A percentile compares a stretch with the other conserved stretches of the same genome.
These are phyloP conservation scores for Nothura maculosa DNA, from an alignment of 2,797 vertebrate genomes.

Conservation along the genomic window DNA sequence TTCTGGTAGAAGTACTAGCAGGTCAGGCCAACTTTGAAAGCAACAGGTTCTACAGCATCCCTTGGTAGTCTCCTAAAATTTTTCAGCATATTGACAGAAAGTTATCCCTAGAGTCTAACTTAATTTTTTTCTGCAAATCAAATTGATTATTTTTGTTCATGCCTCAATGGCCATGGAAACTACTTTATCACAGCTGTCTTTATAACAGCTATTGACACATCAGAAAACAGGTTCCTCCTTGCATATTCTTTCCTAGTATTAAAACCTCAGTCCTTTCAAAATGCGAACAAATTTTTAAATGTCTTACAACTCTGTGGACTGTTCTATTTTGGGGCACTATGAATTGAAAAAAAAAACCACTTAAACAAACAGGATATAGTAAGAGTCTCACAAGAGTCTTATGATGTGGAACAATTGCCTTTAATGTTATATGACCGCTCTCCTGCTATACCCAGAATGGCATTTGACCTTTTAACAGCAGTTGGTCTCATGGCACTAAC, in stretches of 20 bases:
- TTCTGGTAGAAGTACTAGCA: background rate
- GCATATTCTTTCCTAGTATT: conserved; percentile 2
- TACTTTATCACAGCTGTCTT: background rate
- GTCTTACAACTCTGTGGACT: background rate
- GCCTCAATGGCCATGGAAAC: background rate
- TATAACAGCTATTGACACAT: background rate
- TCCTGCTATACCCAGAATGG: background rate
- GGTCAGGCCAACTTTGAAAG: background rate
- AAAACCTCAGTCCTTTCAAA: background rate
- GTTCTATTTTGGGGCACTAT: background rate
- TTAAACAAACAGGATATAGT: background rate
- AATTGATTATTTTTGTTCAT: background rate
- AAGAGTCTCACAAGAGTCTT: background rate
- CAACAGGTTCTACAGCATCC: background rate
- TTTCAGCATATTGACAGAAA: background rate
- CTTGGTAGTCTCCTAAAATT: background rate
- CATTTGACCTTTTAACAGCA: background rate
- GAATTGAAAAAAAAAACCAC: conserved; percentile 10
- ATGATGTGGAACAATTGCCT: background rate
- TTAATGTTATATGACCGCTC: background rate
- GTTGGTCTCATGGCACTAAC: background rate
- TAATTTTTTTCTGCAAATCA: background rate
- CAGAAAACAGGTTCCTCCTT: background rate
- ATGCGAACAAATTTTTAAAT: background rate
- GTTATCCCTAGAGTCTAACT: background rate